A percentile compares a stretch with the other conserved stretches of the same genome.
Evolutionary conservation across 2,113 vertebrate genomes (phyloP).

Genomic region (Paralichthys olivaceus): DNA sequence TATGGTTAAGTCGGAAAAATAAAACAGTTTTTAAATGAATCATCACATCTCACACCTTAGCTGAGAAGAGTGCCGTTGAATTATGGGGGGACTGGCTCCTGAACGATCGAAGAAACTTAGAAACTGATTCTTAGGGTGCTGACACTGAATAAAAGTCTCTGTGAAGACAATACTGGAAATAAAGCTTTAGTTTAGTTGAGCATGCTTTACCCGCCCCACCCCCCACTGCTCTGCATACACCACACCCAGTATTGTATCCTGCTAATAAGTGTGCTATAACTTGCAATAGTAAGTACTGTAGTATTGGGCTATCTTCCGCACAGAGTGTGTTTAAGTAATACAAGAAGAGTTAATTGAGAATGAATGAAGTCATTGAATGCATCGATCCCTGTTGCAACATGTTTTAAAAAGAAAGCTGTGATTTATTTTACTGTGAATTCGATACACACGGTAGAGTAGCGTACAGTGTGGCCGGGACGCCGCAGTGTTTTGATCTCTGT

Average conservation of each 20-base stretch:
- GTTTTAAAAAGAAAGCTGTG: constrained; percentile 35
- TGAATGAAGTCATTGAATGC: constrained; percentile 32
- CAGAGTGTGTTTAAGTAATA: constrained; percentile 55
- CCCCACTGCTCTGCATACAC: constrained; percentile 55
- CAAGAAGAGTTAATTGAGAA: constrained; percentile 36
- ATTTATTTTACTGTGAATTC: constrained; percentile 8
- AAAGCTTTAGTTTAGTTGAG: constrained; percentile 75
- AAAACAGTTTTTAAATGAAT: constrained; percentile 48
- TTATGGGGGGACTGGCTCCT: constrained; percentile 40
- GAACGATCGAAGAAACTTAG: constrained; percentile 49
- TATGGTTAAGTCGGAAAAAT: constrained; percentile 54
- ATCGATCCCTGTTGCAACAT: constrained; percentile 31
- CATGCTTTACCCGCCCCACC: constrained; percentile 71
- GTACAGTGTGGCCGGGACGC: constrained; percentile 14
- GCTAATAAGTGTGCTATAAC: constrained; percentile 74
- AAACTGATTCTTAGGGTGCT: constrained; percentile 69
- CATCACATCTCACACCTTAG: constrained; percentile 62
- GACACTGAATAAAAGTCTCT: constrained; percentile 51
- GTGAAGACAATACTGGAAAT: constrained; percentile 58
- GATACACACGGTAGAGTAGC: neutral
- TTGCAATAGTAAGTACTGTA: constrained; percentile 64
- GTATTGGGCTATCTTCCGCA: constrained; percentile 54
- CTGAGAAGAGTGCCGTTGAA: constrained; percentile 46
- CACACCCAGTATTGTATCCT: constrained; percentile 65
- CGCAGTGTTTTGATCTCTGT: constrained; percentile 15